These are phyloP conservation scores for Chionodraco myersi DNA, from an alignment of 2,113 vertebrate species.

Conservation along the genomic window DNA sequence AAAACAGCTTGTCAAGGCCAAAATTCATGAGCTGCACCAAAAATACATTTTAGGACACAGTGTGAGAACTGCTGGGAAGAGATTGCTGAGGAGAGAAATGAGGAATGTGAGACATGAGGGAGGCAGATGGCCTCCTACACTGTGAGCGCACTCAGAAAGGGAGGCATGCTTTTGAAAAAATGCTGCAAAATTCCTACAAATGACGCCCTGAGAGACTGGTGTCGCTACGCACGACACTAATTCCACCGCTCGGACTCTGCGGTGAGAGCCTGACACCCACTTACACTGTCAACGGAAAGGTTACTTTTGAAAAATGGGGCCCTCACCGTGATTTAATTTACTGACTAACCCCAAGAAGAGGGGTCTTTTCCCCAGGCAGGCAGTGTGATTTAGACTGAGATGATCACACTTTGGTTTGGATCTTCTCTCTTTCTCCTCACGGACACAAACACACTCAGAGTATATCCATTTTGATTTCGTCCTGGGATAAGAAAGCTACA, in stretches of 20 bases:
- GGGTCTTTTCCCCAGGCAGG: conserved; percentile 60
- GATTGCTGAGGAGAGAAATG: conserved; percentile 63
- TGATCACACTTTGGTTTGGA: conserved; percentile 79
- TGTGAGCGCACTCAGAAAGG: conserved; percentile 66
- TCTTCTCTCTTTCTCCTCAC: conserved; percentile 55
- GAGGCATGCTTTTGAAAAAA: conserved; percentile 62
- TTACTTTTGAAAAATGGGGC: conserved; percentile 83
- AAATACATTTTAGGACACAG: conserved; percentile 67
- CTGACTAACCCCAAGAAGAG: conserved; percentile 77
- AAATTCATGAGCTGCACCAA: conserved; percentile 67
- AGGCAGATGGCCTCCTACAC: conserved; percentile 78
- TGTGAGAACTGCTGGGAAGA: conserved; percentile 72
- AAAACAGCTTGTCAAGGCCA: conserved; percentile 32
- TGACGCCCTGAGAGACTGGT: conserved; percentile 78
- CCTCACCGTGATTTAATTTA: conserved; percentile 79
- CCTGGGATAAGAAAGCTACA: conserved; percentile 49
- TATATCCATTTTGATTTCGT: conserved; percentile 62
- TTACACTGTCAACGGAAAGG: conserved; percentile 82
- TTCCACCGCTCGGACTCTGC: conserved; percentile 63
- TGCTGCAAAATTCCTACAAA: conserved; percentile 68
- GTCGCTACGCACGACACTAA: conserved; percentile 68
- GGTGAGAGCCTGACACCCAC: conserved; percentile 71
- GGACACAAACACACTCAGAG: conserved; percentile 23
- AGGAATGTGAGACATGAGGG: conserved; percentile 56
- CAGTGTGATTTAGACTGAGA: conserved; percentile 76